These are phyloP conservation scores for Neuroscelio doddi DNA, from an alignment of 2,888 invertebrate species.

Conservation along the genomic window DNA sequence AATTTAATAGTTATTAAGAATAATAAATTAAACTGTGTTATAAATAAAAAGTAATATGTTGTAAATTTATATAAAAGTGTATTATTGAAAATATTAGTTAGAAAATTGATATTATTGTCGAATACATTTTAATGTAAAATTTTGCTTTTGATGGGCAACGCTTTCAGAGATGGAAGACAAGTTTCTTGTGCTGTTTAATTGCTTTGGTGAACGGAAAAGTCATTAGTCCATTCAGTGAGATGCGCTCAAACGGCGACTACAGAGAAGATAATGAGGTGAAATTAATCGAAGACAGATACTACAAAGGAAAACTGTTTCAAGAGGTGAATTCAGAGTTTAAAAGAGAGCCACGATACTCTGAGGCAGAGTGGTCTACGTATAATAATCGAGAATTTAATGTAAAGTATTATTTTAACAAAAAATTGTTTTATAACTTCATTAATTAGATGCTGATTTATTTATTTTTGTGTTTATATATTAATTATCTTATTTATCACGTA, in stretches of 20 bases:
- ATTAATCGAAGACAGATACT: conserved; percentile 4
- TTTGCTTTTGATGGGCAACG: not conserved
- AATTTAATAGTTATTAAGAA: no score
- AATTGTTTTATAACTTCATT: not conserved
- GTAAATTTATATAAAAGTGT: no score
- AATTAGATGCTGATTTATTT: not conserved
- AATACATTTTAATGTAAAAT: no score
- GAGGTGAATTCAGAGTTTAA: not conserved
- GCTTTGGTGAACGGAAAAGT: conserved; percentile 21
- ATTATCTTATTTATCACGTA: no score
- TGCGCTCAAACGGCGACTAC: not conserved
- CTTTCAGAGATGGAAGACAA: conserved; percentile 13
- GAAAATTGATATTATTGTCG: no score
- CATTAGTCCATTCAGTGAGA: conserved; percentile 8
- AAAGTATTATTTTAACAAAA: conserved; percentile 32
- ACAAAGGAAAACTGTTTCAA: conserved; percentile 10
- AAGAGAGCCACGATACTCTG: conserved; percentile 51
- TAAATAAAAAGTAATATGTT: no score
- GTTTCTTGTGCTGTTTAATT: conserved; percentile 25
- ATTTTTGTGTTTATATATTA: no score
- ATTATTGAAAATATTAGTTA: no score
- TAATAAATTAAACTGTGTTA: no score
- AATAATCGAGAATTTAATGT: conserved; percentile 67
- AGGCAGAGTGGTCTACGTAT: conserved; percentile 70
- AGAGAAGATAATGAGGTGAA: conserved; percentile 13